Evolutionary conservation across 2,888 invertebrate genomes (phyloP).

Genomic region (Drosophila niveifrons): DNA sequence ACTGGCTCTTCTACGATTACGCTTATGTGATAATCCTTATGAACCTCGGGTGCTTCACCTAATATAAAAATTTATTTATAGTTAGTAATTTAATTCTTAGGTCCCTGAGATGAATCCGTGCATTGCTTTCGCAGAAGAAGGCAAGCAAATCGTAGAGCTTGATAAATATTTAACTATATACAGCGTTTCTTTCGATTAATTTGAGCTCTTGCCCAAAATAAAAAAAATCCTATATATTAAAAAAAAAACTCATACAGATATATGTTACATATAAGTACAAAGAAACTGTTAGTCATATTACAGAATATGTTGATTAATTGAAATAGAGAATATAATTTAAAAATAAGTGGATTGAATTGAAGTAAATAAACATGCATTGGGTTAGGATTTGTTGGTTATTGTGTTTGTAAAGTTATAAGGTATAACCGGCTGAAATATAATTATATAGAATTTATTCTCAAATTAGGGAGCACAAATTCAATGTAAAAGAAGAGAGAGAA

Average conservation of each 20-base stretch:
- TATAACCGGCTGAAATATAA: conserved; percentile 16
- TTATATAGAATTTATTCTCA: conserved; percentile 27
- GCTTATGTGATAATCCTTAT: conserved; percentile 85
- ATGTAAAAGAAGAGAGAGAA: conserved; percentile 11
- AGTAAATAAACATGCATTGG: conserved; percentile 30
- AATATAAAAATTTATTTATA: conserved; percentile 52
- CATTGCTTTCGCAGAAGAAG: conserved; percentile 67
- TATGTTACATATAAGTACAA: conserved; percentile 32
- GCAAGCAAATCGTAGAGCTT: conserved; percentile 66
- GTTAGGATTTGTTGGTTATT: conserved; percentile 22
- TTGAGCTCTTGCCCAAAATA: conserved; percentile 46
- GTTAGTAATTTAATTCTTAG: conserved; percentile 40
- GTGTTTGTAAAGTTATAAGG: conserved; percentile 20
- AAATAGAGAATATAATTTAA: conserved; percentile 12
- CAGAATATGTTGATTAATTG: conserved; percentile 10
- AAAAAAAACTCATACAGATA: too few species aligned
- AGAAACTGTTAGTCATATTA: conserved; percentile 41
- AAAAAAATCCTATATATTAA: conserved; percentile 30
- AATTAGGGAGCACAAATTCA: conserved; percentile 31
- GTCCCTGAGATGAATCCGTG: conserved; percentile 52
- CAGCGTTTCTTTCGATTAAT: conserved; percentile 39
- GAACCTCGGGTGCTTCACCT: conserved; percentile 80
- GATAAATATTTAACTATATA: conserved; percentile 59
- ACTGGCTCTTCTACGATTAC: conserved; percentile 84
- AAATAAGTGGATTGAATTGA: conserved; percentile 23